These are phyloP conservation scores for Marmota flaviventris DNA, from an alignment of 2,113 vertebrate species.

Conservation along the genomic window DNA sequence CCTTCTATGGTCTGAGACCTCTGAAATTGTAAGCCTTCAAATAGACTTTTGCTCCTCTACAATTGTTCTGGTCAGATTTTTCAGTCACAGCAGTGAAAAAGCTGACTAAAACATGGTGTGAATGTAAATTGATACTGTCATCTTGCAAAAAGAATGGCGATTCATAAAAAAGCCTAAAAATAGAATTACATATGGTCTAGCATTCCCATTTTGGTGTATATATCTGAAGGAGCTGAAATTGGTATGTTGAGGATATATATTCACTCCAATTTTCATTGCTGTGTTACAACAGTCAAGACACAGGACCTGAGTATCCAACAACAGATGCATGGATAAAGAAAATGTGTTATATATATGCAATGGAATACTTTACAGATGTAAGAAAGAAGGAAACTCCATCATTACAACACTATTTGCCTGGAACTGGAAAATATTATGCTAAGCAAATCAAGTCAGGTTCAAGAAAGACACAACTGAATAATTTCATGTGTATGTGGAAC, in stretches of 20 bases:
- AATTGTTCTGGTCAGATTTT: too few species aligned
- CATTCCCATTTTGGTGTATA: neutral
- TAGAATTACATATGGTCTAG: neutral
- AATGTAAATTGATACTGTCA: neutral
- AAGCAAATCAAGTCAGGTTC: too few species aligned
- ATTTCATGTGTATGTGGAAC: neutral
- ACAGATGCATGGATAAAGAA: too few species aligned
- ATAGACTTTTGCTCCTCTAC: too few species aligned
- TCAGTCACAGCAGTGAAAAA: too few species aligned
- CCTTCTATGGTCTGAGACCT: too few species aligned
- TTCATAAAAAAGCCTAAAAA: neutral
- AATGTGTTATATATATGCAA: too few species aligned
- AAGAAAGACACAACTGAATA: neutral
- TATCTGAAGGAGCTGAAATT: neutral
- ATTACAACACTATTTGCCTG: neutral
- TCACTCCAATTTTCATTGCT: too few species aligned
- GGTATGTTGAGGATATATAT: neutral
- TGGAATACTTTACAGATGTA: neutral
- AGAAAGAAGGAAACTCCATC: neutral
- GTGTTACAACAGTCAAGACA: too few species aligned
- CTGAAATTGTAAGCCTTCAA: too few species aligned
- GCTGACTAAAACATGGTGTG: neutral
- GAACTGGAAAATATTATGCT: neutral
- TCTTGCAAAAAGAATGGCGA: neutral
- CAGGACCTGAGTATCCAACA: fast-evolving